Evolutionary conservation across 2,888 invertebrate genomes (phyloP).

Genomic region (Pegoplata infirma): DNA sequence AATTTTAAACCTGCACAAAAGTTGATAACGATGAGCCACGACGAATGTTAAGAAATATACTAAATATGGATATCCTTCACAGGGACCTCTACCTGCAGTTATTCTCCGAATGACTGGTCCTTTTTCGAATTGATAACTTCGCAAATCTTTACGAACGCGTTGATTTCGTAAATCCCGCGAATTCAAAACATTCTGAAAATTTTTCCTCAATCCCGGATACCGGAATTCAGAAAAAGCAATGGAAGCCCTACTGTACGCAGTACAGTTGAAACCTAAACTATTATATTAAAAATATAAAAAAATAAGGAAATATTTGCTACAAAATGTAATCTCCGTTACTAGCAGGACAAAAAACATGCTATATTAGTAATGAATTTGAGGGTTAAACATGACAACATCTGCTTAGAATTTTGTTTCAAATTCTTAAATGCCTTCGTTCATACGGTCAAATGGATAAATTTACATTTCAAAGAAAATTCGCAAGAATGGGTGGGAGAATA

Average conservation of each 20-base stretch:
- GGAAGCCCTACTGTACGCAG: too few species aligned
- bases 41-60: too few species aligned
- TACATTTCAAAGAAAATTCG: conserved; percentile 25
- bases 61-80: too few species aligned
- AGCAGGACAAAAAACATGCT: background rate
- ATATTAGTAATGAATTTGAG: background rate
- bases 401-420: conserved; percentile 15
- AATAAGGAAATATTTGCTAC: background rate
- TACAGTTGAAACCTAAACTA: background rate
- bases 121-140: too few species aligned
- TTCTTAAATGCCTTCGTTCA: conserved; percentile 19
- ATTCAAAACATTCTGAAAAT: too few species aligned
- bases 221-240: background rate
- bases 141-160: too few species aligned
- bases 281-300: background rate
- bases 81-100: too few species aligned
- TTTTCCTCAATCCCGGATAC: background rate
- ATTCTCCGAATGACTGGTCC: too few species aligned
- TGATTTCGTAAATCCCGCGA: too few species aligned
- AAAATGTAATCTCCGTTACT: background rate
- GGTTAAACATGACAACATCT: conserved; percentile 29
- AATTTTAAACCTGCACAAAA: too few species aligned
- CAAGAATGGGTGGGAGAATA: background rate
- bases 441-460: conserved; percentile 45
- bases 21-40: too few species aligned